Evolutionary conservation across 2,888 invertebrate species (phyloP), one percentile per base, ranked within the genome.

Genomic region (Xestoiulus laeticollis): DNA sequence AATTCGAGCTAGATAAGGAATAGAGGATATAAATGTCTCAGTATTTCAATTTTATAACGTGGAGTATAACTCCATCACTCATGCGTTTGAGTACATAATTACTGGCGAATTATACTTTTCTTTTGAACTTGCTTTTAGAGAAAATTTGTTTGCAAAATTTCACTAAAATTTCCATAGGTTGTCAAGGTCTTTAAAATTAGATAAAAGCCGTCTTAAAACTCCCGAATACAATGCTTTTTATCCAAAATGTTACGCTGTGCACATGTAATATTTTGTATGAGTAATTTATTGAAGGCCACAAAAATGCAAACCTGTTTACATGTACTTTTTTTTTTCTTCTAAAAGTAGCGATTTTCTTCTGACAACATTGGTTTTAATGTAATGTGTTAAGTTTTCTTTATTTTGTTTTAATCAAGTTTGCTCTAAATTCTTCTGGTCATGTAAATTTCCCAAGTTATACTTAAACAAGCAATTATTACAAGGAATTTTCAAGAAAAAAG

Each of bases 211-310:
- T 30, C 30, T 78, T 78, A 78, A 59, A 30, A 30, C 78, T 32
- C 16, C 3, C 26, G 78, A 78, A 78, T 78, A 78, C 78, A 78
- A 78, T 78, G 78, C 16, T 48, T 48, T 38, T 48, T 48, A 19
- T 48, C 48, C 1, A 30, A 78, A 78, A 78, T 30, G 78, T 78
- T 78, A 78, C 78, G 78, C 78, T 78, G 14, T 78, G 78, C 78
- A 78, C 78, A 78, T 78, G 78, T 78, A 78, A 78, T 78, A 78
- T 78, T 78, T 78, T 32, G 78, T 78, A 78, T 78, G 78, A 78
- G 78, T 78, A 78, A 78, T 78, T 78, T 78, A 78, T 78, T 78
- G 78, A 78, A 78, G 78, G 78, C 30, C 78, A 78, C 78, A 32
- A 12, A 78, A 10, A 78, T 78, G 10, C 78, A 78, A 78, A 78